A percentile compares a stretch with the other conserved stretches of the same genome.
Conservation (phyloP, 2,888 invertebrate species). For the Tetranychus piercei region DNA sequence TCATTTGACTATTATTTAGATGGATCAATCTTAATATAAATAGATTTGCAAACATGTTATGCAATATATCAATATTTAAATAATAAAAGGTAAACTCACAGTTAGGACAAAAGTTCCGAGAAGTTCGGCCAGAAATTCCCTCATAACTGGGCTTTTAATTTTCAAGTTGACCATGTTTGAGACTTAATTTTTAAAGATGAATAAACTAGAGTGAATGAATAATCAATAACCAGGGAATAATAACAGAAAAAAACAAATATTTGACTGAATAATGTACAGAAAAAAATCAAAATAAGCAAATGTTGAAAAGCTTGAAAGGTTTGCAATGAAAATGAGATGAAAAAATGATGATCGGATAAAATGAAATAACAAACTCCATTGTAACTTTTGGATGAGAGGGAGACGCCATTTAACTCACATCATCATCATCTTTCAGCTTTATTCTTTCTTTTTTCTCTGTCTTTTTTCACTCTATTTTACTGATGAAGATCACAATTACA, state of each 20-base stretch:
- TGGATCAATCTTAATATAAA: too few relatives aligned
- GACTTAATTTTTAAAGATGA: not conserved
- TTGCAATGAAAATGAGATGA: not conserved
- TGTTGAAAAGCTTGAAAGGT: not conserved
- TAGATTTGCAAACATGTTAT: too few relatives aligned
- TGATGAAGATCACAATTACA: too few relatives aligned
- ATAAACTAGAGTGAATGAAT: not conserved
- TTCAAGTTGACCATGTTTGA: not conserved
- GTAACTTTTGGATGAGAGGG: not conserved
- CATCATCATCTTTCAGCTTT: not conserved
- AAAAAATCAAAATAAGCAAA: not conserved
- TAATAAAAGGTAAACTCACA: constrained; percentile 29
- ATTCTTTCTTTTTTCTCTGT: not conserved
- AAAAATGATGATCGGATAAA: not conserved
- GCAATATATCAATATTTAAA: not conserved
- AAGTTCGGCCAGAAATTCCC: constrained; percentile 35
- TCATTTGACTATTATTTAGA: too few relatives aligned
- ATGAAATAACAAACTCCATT: not conserved
- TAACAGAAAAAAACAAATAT: not conserved
- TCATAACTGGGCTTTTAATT: constrained; percentile 26
- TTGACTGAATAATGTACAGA: not conserved
- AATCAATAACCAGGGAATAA: not conserved
- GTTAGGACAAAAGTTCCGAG: constrained; percentile 35
- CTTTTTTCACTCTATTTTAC: too few relatives aligned
- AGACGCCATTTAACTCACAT: not conserved